phyloP scores from a whole-genome alignment of 2,888 invertebrate genomes.

The Mylabris sibirica region DNA sequence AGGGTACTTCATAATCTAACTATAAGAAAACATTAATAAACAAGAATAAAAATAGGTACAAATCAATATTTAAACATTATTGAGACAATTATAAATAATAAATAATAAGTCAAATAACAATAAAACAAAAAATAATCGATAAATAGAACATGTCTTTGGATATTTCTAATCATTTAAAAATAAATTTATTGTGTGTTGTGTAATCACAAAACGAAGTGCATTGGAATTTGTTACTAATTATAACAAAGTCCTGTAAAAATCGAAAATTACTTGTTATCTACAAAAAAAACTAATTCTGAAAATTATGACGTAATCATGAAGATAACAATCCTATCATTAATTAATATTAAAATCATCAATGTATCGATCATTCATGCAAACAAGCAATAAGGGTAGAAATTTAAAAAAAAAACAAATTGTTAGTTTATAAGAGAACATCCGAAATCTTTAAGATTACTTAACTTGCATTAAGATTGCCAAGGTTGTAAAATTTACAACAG shows the following conservation, averaged over 20 bases:
- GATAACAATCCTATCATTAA: not conserved
- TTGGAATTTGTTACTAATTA: not conserved
- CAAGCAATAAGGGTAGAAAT: too few species aligned
- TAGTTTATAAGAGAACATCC: too few species aligned
- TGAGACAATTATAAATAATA: not conserved
- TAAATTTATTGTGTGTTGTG: not conserved
- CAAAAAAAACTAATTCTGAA: not conserved
- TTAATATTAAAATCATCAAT: too few species aligned
- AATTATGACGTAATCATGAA: not conserved
- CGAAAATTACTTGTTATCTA: too few species aligned
- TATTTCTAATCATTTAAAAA: not conserved
- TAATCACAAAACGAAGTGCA: not conserved
- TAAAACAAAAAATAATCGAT: not conserved
- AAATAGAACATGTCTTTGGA: not conserved
- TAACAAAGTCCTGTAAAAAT: too few species aligned
- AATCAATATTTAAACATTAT: not conserved
- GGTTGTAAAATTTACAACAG: too few species aligned
- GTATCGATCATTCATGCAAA: too few species aligned
- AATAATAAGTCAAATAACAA: not conserved
- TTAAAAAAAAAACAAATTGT: too few species aligned
- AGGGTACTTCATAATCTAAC: constrained; percentile 68
- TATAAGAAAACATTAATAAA: constrained; percentile 43
- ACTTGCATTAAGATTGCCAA: too few species aligned
- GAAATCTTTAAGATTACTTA: too few species aligned
- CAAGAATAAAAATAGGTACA: not conserved